A percentile compares a stretch with the other conserved stretches of the same genome.
phyloP scores from a whole-genome alignment of 2,797 vertebrate species.

The Hydrophis major region DNA sequence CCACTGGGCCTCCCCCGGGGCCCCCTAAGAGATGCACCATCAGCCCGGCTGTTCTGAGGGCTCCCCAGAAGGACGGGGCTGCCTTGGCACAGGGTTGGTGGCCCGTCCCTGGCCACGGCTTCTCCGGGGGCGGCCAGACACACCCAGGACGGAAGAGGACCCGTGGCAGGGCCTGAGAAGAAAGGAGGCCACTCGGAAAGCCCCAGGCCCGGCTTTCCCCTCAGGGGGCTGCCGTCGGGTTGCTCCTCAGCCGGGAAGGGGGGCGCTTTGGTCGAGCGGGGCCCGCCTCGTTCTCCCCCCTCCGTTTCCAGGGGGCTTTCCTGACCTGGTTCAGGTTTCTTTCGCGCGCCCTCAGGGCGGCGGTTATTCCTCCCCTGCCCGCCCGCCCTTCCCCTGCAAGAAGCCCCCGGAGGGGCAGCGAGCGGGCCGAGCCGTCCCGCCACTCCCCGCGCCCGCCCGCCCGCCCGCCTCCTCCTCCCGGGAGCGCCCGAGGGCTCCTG shows the following conservation, averaged over 20 bases:
- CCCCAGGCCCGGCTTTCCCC: neutral
- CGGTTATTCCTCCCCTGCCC: too few species aligned
- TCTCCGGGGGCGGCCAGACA: neutral
- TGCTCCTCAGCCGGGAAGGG: neutral
- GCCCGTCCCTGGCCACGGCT: too few species aligned
- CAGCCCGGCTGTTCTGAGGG: neutral
- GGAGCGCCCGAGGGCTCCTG: conserved; percentile 55
- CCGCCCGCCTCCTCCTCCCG: neutral
- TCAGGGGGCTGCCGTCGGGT: neutral
- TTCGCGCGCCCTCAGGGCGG: neutral
- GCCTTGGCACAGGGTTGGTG: too few species aligned
- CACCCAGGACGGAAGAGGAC: neutral
- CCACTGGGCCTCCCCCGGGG: neutral
- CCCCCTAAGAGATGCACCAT: neutral
- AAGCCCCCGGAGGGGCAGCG: neutral
- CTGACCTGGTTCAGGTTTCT: neutral
- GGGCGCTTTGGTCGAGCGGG: neutral
- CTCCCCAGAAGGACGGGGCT: neutral
- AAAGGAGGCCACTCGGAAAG: neutral
- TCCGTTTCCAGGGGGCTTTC: neutral
- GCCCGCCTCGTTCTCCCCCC: neutral
- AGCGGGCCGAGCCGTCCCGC: neutral
- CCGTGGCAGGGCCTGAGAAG: neutral
- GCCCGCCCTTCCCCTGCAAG: neutral
- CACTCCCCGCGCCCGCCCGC: neutral